phyloP scores from a whole-genome alignment of 1,140 invertebrate species.

The Hirudo medicinalis region DNA sequence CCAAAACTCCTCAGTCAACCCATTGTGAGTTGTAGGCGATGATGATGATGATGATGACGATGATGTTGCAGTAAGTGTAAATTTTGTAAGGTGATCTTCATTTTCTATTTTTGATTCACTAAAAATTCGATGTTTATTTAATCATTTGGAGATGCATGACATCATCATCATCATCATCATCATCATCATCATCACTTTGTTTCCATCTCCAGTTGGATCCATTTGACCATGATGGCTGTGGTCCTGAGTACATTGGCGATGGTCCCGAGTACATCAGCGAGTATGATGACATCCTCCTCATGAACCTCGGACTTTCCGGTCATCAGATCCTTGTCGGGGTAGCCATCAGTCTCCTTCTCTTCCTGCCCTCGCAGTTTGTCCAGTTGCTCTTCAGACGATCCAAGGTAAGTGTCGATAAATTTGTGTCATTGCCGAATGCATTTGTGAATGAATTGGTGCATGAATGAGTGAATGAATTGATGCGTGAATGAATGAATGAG shows the following conservation, averaged over 20 bases:
- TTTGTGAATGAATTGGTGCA: background rate
- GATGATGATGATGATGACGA: background rate
- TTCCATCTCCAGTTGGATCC: too few relatives aligned
- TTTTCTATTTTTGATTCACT: too few relatives aligned
- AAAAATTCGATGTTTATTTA: too few relatives aligned
- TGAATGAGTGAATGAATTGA: slow-evolving; percentile 5
- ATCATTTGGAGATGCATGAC: too few relatives aligned
- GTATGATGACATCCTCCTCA: background rate
- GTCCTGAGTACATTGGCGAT: too few relatives aligned
- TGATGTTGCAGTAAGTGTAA: background rate
- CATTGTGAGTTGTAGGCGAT: background rate
- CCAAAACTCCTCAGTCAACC: too few relatives aligned
- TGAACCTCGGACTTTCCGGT: slow-evolving; percentile 26
- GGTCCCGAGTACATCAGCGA: background rate
- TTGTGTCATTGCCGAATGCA: background rate
- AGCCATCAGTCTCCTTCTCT: slow-evolving; percentile 28
- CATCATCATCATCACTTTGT: too few relatives aligned
- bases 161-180: too few relatives aligned
- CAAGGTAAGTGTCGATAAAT: slow-evolving; percentile 28
- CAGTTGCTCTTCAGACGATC: slow-evolving; percentile 35
- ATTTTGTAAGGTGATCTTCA: too few relatives aligned
- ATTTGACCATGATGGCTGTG: too few relatives aligned
- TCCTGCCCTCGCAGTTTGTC: slow-evolving; percentile 33
- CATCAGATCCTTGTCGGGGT: slow-evolving; percentile 32
- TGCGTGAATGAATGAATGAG: background rate